These are phyloP conservation scores for Platalea minor DNA, from an alignment of 2,797 vertebrate species.

Conservation along the genomic window DNA sequence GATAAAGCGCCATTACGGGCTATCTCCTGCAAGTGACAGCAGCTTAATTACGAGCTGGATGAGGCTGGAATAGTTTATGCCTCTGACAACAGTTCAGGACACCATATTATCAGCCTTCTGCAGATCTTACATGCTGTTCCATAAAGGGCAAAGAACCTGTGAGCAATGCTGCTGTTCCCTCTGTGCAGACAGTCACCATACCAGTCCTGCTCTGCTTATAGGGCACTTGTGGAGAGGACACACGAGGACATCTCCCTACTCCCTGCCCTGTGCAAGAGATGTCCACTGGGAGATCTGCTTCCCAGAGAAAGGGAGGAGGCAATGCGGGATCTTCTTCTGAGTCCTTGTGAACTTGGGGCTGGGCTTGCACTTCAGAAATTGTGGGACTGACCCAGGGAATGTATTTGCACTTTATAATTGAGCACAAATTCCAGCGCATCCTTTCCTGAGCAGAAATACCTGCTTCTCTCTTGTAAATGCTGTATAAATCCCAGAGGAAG, in stretches of 20 bases:
- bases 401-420: not conserved
- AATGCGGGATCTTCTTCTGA: not conserved
- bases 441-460: not conserved
- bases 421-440: not conserved
- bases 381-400: not conserved
- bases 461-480: not conserved
- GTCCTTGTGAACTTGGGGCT: not conserved
- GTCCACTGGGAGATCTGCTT: not conserved
- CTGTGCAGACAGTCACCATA: not conserved
- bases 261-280: not conserved
- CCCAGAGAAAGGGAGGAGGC: not conserved
- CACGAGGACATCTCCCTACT: not conserved
- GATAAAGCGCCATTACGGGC: not conserved
- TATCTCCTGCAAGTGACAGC: not conserved
- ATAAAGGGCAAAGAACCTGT: not conserved
- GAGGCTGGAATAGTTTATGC: not conserved
- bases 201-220: not conserved
- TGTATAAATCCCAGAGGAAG: not conserved
- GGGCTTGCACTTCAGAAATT: not conserved
- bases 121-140: not conserved
- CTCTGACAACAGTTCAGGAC: not conserved
- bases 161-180: not conserved
- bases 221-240: not conserved
- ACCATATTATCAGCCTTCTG: not conserved
- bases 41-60: constrained; percentile 53